Percentiles rank a stretch among this genome's conserved stretches.
phyloP scores from a whole-genome alignment of 1,140 invertebrate species.

The Penaeus indicus region DNA sequence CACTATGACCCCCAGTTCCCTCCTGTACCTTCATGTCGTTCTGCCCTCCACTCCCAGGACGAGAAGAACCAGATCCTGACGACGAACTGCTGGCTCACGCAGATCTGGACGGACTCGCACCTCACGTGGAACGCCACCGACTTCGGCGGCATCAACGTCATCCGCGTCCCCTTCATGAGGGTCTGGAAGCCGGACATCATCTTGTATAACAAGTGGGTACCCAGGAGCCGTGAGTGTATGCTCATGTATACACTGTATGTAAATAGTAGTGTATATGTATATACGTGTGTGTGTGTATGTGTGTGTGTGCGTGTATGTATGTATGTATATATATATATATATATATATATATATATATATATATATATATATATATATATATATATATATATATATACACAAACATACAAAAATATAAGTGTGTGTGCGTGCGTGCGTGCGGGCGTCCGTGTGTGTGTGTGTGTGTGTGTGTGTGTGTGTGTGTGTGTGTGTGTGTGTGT shows the following conservation, averaged over 20 bases:
- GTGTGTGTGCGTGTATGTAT: too few species aligned
- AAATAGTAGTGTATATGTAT: too few species aligned
- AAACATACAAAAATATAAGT: too few species aligned
- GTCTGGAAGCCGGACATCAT: slow-evolving; percentile 90
- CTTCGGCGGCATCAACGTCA: slow-evolving; percentile 84
- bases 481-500: too few species aligned
- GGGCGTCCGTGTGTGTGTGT: too few species aligned
- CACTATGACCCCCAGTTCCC: not conserved
- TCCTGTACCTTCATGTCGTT: not conserved
- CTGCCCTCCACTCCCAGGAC: slow-evolving; percentile 72
- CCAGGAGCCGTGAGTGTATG: not conserved
- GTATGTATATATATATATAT: too few species aligned
- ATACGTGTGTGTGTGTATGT: too few species aligned
- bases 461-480: too few species aligned
- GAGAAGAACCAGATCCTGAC: slow-evolving; percentile 82
- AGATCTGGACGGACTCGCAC: slow-evolving; percentile 91
- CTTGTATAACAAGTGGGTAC: slow-evolving; percentile 87
- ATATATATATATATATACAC: too few species aligned
- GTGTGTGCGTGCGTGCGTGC: too few species aligned
- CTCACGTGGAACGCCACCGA: slow-evolving; percentile 90
- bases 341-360: too few species aligned
- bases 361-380: too few species aligned
- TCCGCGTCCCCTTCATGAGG: slow-evolving; percentile 74
- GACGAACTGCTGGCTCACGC: slow-evolving; percentile 92
- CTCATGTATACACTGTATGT: not conserved